Conservation (phyloP, 2,113 vertebrate species). For the Pitta sordida region DNA sequence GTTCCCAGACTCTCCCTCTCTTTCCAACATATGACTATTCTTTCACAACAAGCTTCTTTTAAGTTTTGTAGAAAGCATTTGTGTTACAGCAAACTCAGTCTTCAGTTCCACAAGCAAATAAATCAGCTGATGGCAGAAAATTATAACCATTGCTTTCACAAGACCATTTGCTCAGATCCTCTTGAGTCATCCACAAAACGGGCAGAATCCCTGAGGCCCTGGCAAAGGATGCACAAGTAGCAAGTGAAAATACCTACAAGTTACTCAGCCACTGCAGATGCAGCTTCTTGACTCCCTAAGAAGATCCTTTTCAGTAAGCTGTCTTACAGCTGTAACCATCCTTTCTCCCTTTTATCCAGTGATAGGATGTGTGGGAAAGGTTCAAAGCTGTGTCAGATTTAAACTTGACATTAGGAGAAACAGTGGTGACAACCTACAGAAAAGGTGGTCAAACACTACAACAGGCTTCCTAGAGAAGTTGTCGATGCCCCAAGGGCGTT, state of each 20-base stretch:
- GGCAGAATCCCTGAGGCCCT: not conserved
- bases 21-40: not conserved
- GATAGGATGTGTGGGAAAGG: not conserved
- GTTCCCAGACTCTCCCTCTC: not conserved
- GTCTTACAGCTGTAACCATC: not conserved
- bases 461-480: not conserved
- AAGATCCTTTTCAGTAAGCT: not conserved
- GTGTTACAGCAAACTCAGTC: not conserved
- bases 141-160: not conserved
- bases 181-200: not conserved
- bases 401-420: not conserved
- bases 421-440: not conserved
- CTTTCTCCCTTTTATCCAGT: not conserved
- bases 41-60: not conserved
- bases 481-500: not conserved
- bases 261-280: not conserved
- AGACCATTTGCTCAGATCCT: not conserved
- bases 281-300: not conserved
- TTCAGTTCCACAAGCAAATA: not conserved
- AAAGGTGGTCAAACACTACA: not conserved
- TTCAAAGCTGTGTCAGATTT: not conserved
- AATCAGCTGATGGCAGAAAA: not conserved
- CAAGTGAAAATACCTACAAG: not conserved
- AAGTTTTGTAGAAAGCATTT: not conserved
- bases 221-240: not conserved